Conservation (phyloP, 1,140 invertebrate species). For the Drosophila lowei region DNA sequence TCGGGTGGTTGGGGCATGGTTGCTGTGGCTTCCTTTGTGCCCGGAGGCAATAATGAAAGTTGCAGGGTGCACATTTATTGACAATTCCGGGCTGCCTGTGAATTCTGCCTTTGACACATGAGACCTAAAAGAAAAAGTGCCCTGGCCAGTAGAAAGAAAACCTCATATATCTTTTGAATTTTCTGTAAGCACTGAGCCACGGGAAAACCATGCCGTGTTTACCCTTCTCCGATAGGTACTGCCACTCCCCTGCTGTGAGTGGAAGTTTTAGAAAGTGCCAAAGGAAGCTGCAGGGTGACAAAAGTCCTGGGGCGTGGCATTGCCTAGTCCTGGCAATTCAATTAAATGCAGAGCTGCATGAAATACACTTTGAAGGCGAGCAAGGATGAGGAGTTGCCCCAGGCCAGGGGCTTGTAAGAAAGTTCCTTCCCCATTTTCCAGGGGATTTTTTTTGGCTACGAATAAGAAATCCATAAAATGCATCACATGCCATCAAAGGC, state of each 20-base stretch:
- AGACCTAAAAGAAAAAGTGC: background rate
- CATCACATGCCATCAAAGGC: conserved; percentile 70
- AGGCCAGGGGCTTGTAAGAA: background rate
- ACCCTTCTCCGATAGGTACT: background rate
- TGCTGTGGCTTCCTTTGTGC: conserved; percentile 26
- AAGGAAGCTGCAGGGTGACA: conserved; percentile 12
- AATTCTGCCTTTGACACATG: conserved; percentile 39
- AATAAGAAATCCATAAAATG: conserved; percentile 73
- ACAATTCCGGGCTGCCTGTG: conserved; percentile 9
- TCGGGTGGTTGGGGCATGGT: background rate
- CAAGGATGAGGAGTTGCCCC: background rate
- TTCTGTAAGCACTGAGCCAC: conserved; percentile 3
- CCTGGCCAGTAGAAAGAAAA: conserved; percentile 10
- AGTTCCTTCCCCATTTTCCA: background rate
- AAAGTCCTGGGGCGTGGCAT: conserved; percentile 28
- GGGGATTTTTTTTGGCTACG: conserved; percentile 10
- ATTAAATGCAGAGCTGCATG: conserved; percentile 78
- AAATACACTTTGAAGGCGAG: conserved; percentile 60
- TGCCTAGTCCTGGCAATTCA: conserved; percentile 66
- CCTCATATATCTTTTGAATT: conserved; percentile 38
- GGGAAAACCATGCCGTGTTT: conserved; percentile 6
- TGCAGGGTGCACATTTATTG: conserved; percentile 39
- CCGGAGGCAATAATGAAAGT: conserved; percentile 44
- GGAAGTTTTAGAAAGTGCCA: conserved; percentile 29
- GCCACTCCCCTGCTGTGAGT: conserved; percentile 7